These are phyloP conservation scores for Heteronetta atricapilla DNA, from an alignment of 2,113 vertebrate genomes.

Conservation along the genomic window DNA sequence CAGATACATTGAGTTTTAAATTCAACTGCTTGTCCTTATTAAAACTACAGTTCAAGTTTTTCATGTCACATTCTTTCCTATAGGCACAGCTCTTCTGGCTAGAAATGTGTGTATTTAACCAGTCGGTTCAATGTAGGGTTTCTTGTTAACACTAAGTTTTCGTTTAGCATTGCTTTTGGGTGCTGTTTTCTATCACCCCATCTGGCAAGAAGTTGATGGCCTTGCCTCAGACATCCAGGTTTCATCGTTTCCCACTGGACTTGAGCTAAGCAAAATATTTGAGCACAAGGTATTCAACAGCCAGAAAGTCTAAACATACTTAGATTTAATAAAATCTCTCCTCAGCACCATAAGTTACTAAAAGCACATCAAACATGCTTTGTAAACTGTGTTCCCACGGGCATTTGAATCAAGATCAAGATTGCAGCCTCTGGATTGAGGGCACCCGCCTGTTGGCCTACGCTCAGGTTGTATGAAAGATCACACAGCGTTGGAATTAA, in stretches of 20 bases:
- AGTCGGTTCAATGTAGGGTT: background rate
- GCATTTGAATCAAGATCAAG: conserved; percentile 15
- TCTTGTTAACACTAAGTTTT: background rate
- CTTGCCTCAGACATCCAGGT: background rate
- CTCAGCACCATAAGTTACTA: background rate
- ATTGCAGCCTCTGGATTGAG: background rate
- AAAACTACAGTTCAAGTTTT: background rate
- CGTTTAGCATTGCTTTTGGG: background rate
- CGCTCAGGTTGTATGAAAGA: background rate
- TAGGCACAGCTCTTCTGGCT: background rate
- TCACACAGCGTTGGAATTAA: background rate
- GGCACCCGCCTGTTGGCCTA: background rate
- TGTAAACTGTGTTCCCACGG: background rate
- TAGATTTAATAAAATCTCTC: background rate
- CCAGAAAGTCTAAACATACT: background rate
- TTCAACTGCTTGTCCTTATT: background rate
- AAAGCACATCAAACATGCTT: conserved; percentile 3
- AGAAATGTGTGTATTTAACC: background rate
- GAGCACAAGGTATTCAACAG: background rate
- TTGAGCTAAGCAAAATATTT: background rate
- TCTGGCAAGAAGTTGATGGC: conserved; percentile 4
- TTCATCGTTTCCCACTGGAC: background rate
- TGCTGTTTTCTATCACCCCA: background rate
- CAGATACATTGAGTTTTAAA: background rate
- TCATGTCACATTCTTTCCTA: background rate